phyloP scores from a whole-genome alignment of 2,888 invertebrate genomes.

The Uloborus plumipes region DNA sequence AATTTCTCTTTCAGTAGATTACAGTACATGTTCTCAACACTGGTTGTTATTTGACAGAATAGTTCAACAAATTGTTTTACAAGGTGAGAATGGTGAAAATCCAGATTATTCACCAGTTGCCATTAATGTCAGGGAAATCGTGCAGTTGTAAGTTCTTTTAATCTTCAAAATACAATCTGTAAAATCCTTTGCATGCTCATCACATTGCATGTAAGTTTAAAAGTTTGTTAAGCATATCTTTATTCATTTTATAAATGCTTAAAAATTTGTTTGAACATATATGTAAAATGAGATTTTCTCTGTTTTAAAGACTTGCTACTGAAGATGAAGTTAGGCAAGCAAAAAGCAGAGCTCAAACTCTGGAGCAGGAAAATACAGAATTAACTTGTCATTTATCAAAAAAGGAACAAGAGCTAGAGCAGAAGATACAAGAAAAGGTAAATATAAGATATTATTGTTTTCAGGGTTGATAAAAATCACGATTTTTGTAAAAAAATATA shows the following conservation, averaged over 20 bases:
- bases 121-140: slow-evolving; percentile 91
- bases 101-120: slow-evolving; percentile 88
- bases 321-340: slow-evolving; percentile 93
- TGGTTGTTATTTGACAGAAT: slow-evolving; percentile 95
- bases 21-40: slow-evolving; percentile 88
- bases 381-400: slow-evolving; percentile 88
- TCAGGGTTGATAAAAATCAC: too few species aligned
- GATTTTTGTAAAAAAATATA: too few species aligned
- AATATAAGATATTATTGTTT: slow-evolving; percentile 19
- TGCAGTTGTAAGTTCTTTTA: slow-evolving; percentile 77
- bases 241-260: background rate
- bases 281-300: background rate
- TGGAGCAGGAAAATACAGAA: slow-evolving; percentile 90
- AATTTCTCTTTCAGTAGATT: slow-evolving; percentile 78
- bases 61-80: slow-evolving; percentile 92
- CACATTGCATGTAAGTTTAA: background rate
- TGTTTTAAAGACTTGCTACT: slow-evolving; percentile 79
- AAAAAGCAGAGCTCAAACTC: slow-evolving; percentile 85
- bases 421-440: slow-evolving; percentile 87
- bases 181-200: background rate
- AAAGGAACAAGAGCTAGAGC: slow-evolving; percentile 91
- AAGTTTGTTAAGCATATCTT: background rate
- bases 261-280: too few species aligned
- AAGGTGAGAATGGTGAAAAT: slow-evolving; percentile 81
- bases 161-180: slow-evolving; percentile 3